These are phyloP conservation scores for Drosophila antonietae DNA, from an alignment of 2,888 invertebrate genomes.

Conservation along the genomic window DNA sequence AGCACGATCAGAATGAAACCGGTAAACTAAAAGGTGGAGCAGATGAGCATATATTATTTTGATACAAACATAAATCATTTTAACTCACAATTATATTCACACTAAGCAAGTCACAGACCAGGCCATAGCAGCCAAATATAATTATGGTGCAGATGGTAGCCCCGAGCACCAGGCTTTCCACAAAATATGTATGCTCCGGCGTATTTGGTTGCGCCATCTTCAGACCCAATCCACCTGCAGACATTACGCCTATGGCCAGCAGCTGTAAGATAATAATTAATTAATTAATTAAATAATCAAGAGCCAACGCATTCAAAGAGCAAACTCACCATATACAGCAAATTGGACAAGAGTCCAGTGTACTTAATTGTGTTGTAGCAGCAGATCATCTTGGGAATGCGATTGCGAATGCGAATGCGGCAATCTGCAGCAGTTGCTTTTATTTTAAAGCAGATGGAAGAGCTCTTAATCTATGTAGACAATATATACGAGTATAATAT, in stretches of 20 bases:
- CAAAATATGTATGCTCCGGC: conserved; percentile 78
- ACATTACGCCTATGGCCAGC: conserved; percentile 72
- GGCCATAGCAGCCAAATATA: conserved; percentile 79
- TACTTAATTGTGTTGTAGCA: conserved; percentile 75
- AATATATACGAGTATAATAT: neutral
- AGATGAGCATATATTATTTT: neutral
- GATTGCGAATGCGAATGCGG: conserved; percentile 29
- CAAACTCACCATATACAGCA: conserved; percentile 73
- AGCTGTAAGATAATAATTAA: conserved; percentile 47
- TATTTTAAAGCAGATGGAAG: conserved; percentile 55
- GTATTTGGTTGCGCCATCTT: conserved; percentile 73
- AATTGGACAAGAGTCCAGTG: conserved; percentile 73
- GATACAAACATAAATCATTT: neutral
- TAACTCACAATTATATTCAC: conserved; percentile 73
- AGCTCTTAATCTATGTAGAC: conserved; percentile 51
- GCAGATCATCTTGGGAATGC: conserved; percentile 66
- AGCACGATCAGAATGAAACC: conserved; percentile 74
- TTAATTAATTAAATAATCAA: neutral
- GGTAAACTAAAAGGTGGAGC: conserved; percentile 61
- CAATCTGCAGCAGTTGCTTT: conserved; percentile 33
- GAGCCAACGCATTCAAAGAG: neutral
- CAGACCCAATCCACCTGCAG: conserved; percentile 68
- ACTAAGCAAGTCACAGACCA: conserved; percentile 72
- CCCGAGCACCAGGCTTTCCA: conserved; percentile 76
- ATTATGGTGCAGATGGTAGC: conserved; percentile 76